A percentile compares a stretch with the other conserved stretches of the same genome.
Conservation (phyloP, 2,797 vertebrate genomes). For the Manis crassicaudata region DNA sequence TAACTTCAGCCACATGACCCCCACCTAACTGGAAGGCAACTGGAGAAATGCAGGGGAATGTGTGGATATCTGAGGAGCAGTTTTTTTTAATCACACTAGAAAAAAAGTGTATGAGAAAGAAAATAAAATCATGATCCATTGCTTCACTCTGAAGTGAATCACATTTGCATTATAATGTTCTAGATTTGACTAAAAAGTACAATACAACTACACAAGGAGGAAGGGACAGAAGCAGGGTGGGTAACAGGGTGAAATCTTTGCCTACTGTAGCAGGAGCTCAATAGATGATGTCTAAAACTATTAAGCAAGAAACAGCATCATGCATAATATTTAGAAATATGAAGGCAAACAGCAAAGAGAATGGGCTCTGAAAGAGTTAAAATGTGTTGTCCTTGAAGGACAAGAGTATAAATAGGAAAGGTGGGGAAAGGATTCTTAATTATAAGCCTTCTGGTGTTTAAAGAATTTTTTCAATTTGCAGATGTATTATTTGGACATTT, state of each 20-base stretch:
- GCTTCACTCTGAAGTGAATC: background rate
- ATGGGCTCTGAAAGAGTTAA: background rate
- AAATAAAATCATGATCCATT: background rate
- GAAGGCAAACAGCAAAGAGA: background rate
- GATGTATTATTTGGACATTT: slow-evolving; percentile 20
- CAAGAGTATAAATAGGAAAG: background rate
- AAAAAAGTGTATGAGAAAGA: background rate
- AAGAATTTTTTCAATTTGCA: background rate
- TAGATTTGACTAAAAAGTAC: background rate
- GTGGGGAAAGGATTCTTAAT: background rate
- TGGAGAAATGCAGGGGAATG: background rate
- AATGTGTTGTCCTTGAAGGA: background rate
- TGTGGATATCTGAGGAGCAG: background rate
- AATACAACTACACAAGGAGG: background rate
- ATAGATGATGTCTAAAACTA: background rate
- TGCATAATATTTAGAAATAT: background rate
- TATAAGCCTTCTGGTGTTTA: background rate
- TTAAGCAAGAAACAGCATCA: background rate
- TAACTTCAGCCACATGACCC: background rate
- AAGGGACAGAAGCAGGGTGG: background rate
- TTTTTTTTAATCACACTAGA: background rate
- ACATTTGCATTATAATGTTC: background rate
- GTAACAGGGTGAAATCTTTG: background rate
- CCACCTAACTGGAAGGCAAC: background rate
- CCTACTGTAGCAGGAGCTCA: background rate